Base-by-base conservation (phyloP, 2,888 invertebrate genomes). In the Tridacna crocea region DNA sequence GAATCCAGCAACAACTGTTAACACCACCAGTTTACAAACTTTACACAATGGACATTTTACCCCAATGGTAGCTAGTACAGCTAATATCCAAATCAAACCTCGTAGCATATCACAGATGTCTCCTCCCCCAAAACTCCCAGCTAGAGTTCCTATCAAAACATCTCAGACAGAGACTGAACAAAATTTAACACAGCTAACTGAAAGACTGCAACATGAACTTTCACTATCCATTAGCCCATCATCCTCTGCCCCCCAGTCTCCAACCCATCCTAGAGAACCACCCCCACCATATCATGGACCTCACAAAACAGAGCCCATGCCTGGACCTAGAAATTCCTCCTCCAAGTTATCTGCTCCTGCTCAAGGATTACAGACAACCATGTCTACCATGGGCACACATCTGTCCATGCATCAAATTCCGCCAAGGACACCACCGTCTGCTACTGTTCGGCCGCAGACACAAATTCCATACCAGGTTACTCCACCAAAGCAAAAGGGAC, bases 251-350 rank as follows among this genome's bases (percentile, higher is more conserved):
- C 84, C 87, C n/a, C 77, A 80, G 47, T 76, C 85, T 11, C 74
- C 83, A 60, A 76, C 78, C 12, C 81, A 73, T 46, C 88, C 85
- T 36, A 85, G 81, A 79, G 88, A 85, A 78, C 92, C 92, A 17
- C 93, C 94, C 17, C 94, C 93, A 19, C 94, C 94, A 11, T 94
- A 94, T 83, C 93, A 93, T 86, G 94, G 94, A 24, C 93, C 93
- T 12, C 93, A 94, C 84, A 93, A 92, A 80, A 93, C 93, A 13
- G 90, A 92, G 80, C 88, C 90, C 22, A 87, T 89, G 82, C 88
- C 89, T 47, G 88, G 89, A 48, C 87, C 89, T 0, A 85, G 88
- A 78, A 88, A 84, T 83, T 76, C 81, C 22, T 75, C 83, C 27
- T 85, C 80, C 75, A 87, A 82, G 75, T 77, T 79, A 10, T 55